Conservation (phyloP, 2,113 vertebrate species). For the Gorsachius goisagi region DNA sequence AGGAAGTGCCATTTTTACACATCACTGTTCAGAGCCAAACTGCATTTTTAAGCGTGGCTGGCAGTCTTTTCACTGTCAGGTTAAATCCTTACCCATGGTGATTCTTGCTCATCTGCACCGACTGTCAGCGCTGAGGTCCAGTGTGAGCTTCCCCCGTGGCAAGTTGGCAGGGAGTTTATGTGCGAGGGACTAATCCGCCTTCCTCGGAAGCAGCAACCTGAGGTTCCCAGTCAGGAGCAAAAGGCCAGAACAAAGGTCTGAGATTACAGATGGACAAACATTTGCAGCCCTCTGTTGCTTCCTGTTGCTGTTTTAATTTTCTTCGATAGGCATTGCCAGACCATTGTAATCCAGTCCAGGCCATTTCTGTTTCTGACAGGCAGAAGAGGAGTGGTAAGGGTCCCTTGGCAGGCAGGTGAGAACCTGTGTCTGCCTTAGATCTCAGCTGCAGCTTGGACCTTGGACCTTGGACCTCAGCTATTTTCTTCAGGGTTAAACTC, state of each 20-base stretch:
- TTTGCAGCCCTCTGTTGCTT: neutral
- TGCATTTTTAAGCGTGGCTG: neutral
- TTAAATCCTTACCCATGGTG: neutral
- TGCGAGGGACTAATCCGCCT: neutral
- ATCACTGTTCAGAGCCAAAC: neutral
- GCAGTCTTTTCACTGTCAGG: neutral
- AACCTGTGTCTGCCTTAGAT: neutral
- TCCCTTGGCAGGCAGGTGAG: neutral
- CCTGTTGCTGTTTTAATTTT: conserved; percentile 5
- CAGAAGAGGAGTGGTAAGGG: neutral
- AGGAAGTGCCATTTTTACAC: neutral
- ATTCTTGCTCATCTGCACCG: neutral
- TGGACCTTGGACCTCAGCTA: neutral
- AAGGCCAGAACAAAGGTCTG: conserved; percentile 33
- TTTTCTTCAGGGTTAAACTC: neutral
- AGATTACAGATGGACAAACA: neutral
- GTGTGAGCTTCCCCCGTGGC: neutral
- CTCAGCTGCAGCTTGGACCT: neutral
- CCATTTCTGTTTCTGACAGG: neutral
- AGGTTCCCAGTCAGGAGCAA: neutral
- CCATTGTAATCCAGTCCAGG: neutral
- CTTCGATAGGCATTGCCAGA: neutral
- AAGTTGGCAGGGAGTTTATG: neutral
- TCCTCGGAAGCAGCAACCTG: neutral
- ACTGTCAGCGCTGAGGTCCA: neutral